Base-by-base conservation (phyloP, 35 echinoderm and acorn worm genomes). In the Heliocidaris erythrogramma region DNA sequence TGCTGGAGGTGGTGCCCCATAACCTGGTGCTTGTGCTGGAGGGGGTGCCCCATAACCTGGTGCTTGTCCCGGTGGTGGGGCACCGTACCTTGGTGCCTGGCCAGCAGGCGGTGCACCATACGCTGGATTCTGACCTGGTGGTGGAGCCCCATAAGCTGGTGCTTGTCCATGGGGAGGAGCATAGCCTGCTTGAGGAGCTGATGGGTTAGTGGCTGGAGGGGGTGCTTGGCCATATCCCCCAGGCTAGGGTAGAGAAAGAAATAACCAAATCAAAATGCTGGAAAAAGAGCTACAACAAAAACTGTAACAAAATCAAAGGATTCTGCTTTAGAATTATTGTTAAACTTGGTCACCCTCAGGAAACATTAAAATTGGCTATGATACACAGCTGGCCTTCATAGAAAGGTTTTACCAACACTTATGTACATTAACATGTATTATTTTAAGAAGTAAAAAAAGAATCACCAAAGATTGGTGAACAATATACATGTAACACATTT, bases 31-130 rank as follows among this genome's bases (percentile, higher is more conserved):
- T 13, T 92, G 56, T 47, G 65, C 86, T 95, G 35, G 47, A 35
- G 95, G 92, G 32, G 95, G 95, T 49, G 91, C 47, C 11, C 87
- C 94, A 91, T 59, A 49, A 48, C 88, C 35, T 14, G 78, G 78
- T 12, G 85, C 42, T 17, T 32, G 52, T 42, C 35, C 35, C 35
- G 0, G 35, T 42, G 35, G 35, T 91, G 92, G 91, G 48, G 85
- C 85, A 32, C 92, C 78, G 59, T 94, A 94, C n/a, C 96, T 94
- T 71, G 61, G 61, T 71, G 61, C 61, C 6, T 71, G 61, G 27
- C 21, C 85, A 94, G 93, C 18, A 32, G 93, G 93, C 32, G 27
- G 56, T 59, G 27, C 60, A 16, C 93, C 93, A 86, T 96, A 96
- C 27, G 53, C 91, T 30, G 52, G 56, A 14, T 31, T 49, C 17